Evolutionary conservation across 1,140 invertebrate species (phyloP).

Genomic region (Conus ventricosus): DNA sequence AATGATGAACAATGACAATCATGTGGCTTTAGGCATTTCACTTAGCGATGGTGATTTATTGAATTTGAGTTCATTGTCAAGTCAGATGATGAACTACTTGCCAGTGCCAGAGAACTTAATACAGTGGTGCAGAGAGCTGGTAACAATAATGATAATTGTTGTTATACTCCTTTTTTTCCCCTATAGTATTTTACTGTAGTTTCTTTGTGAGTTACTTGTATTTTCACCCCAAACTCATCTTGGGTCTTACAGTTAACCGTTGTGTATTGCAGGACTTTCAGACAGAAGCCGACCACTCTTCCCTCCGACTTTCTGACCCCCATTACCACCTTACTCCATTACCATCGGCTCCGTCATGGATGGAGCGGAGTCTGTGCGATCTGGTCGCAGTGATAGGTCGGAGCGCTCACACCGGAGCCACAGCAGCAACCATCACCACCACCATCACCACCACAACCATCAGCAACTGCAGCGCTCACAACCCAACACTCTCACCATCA

Average conservation of each 20-base stretch:
- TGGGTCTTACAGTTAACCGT: background rate
- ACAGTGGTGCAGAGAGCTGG: background rate
- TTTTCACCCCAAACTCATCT: background rate
- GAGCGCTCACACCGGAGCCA: conserved; percentile 71
- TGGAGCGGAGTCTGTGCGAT: conserved; percentile 71
- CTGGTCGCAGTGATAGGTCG: conserved; percentile 72
- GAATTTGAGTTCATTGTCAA: too few relatives aligned
- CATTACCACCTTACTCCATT: background rate
- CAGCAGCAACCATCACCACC: conserved; percentile 48
- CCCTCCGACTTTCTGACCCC: background rate
- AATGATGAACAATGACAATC: too few relatives aligned
- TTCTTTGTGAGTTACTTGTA: background rate
- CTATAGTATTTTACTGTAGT: too few relatives aligned
- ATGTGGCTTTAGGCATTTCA: too few relatives aligned
- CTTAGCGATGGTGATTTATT: too few relatives aligned
- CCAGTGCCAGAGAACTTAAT: background rate
- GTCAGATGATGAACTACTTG: too few relatives aligned
- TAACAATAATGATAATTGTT: too few relatives aligned
- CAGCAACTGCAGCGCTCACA: conserved; percentile 43
- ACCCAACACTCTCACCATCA: conserved; percentile 32
- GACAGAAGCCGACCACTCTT: background rate
- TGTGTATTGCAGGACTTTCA: background rate
- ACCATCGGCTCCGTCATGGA: conserved; percentile 51
- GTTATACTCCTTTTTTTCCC: too few relatives aligned
- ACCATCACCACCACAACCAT: conserved; percentile 44